Evolutionary conservation across 2,888 invertebrate genomes (phyloP).

Genomic region (Cataglyphis cursor): DNA sequence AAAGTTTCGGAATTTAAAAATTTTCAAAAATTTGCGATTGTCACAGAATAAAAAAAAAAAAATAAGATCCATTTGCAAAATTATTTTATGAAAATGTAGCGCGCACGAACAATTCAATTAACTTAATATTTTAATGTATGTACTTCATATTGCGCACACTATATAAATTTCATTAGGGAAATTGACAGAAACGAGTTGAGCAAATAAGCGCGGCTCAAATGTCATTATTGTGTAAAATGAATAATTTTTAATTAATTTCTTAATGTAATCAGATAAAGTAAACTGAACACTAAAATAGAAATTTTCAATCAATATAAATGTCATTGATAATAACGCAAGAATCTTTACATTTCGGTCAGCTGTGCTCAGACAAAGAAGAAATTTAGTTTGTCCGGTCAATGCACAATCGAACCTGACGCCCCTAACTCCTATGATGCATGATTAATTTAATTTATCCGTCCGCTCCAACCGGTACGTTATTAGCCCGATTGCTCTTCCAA

Average conservation of each 20-base stretch:
- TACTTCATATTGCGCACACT: not conserved
- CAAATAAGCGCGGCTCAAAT: not conserved
- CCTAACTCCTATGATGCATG: constrained; percentile 60
- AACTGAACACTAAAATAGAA: not conserved
- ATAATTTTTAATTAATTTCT: not conserved
- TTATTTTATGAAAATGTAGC: not conserved
- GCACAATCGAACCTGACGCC: constrained; percentile 23
- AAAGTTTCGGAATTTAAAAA: not conserved
- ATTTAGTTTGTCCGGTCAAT: constrained; percentile 42
- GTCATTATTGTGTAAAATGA: not conserved
- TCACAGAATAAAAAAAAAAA: constrained; percentile 7
- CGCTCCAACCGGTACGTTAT: constrained; percentile 61
- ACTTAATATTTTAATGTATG: not conserved
- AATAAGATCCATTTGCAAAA: not conserved
- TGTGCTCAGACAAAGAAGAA: constrained; percentile 11
- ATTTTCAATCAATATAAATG: not conserved
- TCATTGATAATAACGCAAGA: not conserved
- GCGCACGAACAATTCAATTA: not conserved
- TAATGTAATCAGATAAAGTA: not conserved
- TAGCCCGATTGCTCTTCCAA: constrained; percentile 69
- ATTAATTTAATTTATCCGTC: constrained; percentile 72
- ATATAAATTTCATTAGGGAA: not conserved
- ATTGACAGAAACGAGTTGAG: not conserved
- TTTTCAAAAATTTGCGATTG: constrained; percentile 56
- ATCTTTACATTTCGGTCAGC: not conserved